Evolutionary conservation across 2,797 vertebrate genomes (phyloP).

Genomic region (Acrossocheilus fasciatus): DNA sequence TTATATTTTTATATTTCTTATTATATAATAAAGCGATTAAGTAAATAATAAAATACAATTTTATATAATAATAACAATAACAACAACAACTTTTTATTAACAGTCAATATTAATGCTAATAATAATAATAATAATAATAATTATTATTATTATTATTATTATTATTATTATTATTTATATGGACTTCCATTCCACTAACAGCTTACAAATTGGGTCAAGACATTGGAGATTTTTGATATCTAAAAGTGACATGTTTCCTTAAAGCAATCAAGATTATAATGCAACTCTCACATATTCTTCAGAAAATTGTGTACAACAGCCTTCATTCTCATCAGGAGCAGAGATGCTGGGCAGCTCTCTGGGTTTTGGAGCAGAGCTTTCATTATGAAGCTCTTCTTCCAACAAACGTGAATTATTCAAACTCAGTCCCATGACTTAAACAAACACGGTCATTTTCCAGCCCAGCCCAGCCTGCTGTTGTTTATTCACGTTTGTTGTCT

Average conservation of each 20-base stretch:
- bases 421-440: neutral
- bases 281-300: neutral
- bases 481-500: neutral
- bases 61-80: neutral
- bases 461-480: neutral
- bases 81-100: neutral
- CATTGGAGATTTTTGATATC: neutral
- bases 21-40: neutral
- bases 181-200: neutral
- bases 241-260: neutral
- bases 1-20: neutral
- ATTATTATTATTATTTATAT: neutral
- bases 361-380: constrained; percentile 21
- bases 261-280: neutral
- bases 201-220: neutral
- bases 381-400: neutral
- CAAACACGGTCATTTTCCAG: neutral
- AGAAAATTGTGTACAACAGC: too few relatives aligned
- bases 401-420: constrained; percentile 22
- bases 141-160: neutral
- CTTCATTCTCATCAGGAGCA: neutral
- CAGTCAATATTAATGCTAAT: neutral
- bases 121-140: neutral
- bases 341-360: constrained; percentile 6
- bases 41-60: neutral